Evolutionary conservation across 2,113 vertebrate species (phyloP).

Genomic region (Illadopsis cleaveri): DNA sequence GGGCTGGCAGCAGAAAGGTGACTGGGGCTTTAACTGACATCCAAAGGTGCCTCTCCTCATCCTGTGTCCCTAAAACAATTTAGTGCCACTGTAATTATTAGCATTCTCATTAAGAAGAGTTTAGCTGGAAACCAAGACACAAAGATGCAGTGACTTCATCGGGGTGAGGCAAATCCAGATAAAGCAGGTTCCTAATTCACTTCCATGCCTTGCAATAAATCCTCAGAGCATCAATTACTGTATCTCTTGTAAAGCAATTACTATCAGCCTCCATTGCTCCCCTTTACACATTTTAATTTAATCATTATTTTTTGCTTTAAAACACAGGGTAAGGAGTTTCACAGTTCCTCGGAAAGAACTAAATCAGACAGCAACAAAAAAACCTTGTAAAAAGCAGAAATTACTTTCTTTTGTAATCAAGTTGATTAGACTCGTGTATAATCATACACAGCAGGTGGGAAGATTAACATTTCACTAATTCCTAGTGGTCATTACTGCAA

Average conservation of each 20-base stretch:
- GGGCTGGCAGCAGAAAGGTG: background rate
- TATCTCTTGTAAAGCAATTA: conserved; percentile 67
- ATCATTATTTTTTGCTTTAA: conserved; percentile 62
- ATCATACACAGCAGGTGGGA: conserved; percentile 48
- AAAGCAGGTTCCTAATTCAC: conserved; percentile 58
- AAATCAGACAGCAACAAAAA: background rate
- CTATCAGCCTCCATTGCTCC: conserved; percentile 23
- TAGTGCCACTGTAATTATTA: conserved; percentile 59
- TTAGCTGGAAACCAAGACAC: conserved; percentile 60
- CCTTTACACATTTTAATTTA: conserved; percentile 57
- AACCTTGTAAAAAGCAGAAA: background rate
- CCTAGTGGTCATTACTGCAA: conserved; percentile 55
- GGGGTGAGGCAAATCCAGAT: conserved; percentile 56
- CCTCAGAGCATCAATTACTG: conserved; percentile 69
- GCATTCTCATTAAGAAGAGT: conserved; percentile 67
- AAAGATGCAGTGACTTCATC: conserved; percentile 47
- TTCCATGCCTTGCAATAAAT: conserved; percentile 67
- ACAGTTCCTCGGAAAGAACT: background rate
- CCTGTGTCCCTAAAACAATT: conserved; percentile 32
- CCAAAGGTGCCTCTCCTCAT: conserved; percentile 23
- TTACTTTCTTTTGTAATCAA: conserved; percentile 51
- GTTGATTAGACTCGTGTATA: conserved; percentile 62
- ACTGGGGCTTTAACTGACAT: background rate
- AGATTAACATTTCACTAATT: conserved; percentile 69
- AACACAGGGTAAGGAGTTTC: background rate